A percentile compares a stretch with the other conserved stretches of the same genome.
Conservation (phyloP, 2,113 vertebrate species). For the Campylomormyrus tamandua region DNA sequence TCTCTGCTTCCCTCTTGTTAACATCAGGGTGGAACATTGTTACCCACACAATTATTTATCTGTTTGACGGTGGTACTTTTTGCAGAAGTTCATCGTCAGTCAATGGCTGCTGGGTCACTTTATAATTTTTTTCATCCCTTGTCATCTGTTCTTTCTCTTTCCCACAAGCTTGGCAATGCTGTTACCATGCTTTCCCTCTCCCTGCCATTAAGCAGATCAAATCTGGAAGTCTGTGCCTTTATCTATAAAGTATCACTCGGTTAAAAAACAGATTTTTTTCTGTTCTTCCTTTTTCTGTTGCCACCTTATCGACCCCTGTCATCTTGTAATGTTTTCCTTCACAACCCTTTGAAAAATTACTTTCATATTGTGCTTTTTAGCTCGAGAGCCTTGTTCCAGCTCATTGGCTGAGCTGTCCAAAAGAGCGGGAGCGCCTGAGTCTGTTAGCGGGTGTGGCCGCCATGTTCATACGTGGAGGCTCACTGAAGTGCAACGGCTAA, state of each 20-base stretch:
- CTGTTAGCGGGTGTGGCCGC: neutral
- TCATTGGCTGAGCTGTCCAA: neutral
- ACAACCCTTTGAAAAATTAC: neutral
- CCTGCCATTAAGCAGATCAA: neutral
- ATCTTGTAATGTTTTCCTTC: neutral
- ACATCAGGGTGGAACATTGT: neutral
- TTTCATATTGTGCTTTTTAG: neutral
- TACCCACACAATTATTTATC: neutral
- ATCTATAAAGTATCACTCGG: neutral
- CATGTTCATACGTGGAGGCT: neutral
- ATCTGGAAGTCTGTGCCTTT: neutral
- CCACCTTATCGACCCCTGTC: neutral
- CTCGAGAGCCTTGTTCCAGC: neutral
- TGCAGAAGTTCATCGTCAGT: neutral
- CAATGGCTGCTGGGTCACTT: neutral
- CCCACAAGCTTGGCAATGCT: neutral
- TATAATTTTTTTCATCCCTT: neutral
- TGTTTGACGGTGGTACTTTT: neutral
- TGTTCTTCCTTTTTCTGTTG: neutral
- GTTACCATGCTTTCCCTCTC: neutral
- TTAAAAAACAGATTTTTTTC: neutral
- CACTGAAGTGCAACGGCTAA: neutral
- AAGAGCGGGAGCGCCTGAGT: neutral
- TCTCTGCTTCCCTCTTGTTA: neutral
- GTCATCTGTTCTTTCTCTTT: neutral